Evolutionary conservation across 1,140 invertebrate genomes (phyloP), one percentile per base, ranked within the genome.

Genomic region (Aphis craccivora): DNA sequence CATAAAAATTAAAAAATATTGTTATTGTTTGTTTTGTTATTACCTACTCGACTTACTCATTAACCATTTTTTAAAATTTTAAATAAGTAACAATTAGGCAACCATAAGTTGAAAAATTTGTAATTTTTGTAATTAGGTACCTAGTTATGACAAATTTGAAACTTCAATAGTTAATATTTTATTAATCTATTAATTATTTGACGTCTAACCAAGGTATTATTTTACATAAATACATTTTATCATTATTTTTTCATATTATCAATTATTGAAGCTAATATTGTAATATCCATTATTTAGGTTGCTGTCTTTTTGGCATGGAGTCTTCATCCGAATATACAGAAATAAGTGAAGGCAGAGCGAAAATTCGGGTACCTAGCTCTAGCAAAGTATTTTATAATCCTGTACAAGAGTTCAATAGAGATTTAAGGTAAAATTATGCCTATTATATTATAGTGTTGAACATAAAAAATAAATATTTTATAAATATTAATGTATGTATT

Each of bases 401-500:
- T 6, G 99, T 99, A 35, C 99, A 99, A 95, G 98, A 99, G 95
- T 99, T 99, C 94, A 99, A 99, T 95, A 96, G 99, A 94, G 99
- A 99, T 96, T 95, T 99, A n/a, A 99, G 97, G 96, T 97, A 96
- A 93, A 95, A 94, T 89, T 55, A 43, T 94, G n/a, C n/a, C 5
- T 76, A 76, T 18, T 18, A 6, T 76, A n/a, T 35, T 51, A 51
- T 51, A 0, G 48, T 67, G 11, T 67, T 67, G n/a, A 60, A 30
- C 53, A 55, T 55, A 25, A 55, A 51, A 51, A 18, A 51, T 51
- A 18, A 18, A 51, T 18, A 55, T 55, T 25, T 55, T 25, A 55
- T 23, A 1, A 23, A 25, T 55, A 55, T 30, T 14, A 51, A 18
- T 51, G 14, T 14, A 60, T 55, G 3, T 25, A 18, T 51, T 1